A percentile compares a stretch with the other conserved stretches of the same genome.
These are phyloP conservation scores for Amorpha juglandis DNA, from an alignment of 2,888 invertebrate genomes.

Conservation along the genomic window DNA sequence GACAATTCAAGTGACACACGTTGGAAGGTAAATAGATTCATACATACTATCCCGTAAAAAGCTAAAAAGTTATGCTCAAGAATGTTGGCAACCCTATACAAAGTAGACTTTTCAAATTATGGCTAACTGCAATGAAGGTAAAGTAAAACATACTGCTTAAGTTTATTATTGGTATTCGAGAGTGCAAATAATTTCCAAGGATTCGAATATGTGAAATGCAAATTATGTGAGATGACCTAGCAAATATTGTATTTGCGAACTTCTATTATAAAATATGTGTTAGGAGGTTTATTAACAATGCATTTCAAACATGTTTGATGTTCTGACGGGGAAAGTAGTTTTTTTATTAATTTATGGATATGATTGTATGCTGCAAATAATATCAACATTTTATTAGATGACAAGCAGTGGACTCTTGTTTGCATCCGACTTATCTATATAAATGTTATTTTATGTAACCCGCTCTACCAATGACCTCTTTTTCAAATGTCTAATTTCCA, in stretches of 20 bases:
- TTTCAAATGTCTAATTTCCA: too few relatives aligned
- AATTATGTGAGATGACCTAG: neutral
- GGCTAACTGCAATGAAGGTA: constrained; percentile 10
- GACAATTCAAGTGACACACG: too few relatives aligned
- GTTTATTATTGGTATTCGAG: constrained; percentile 13
- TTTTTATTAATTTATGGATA: neutral
- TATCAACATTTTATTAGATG: neutral
- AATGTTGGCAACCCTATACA: constrained; percentile 23
- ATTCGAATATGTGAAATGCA: neutral
- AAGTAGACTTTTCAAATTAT: constrained; percentile 32
- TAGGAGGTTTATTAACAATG: neutral
- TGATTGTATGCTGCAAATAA: neutral
- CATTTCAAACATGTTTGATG: neutral
- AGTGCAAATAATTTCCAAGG: neutral
- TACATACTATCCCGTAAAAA: too few relatives aligned
- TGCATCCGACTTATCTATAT: too few relatives aligned
- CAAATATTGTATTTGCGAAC: neutral
- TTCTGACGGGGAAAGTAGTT: neutral
- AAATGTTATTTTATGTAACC: too few relatives aligned
- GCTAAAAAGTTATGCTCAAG: neutral
- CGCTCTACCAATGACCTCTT: too few relatives aligned
- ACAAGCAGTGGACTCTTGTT: too few relatives aligned
- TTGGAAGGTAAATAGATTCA: too few relatives aligned
- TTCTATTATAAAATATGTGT: neutral
- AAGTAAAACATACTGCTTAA: constrained; percentile 6